phyloP scores from a whole-genome alignment of 2,113 vertebrate species.

The Bambusicola thoracicus region DNA sequence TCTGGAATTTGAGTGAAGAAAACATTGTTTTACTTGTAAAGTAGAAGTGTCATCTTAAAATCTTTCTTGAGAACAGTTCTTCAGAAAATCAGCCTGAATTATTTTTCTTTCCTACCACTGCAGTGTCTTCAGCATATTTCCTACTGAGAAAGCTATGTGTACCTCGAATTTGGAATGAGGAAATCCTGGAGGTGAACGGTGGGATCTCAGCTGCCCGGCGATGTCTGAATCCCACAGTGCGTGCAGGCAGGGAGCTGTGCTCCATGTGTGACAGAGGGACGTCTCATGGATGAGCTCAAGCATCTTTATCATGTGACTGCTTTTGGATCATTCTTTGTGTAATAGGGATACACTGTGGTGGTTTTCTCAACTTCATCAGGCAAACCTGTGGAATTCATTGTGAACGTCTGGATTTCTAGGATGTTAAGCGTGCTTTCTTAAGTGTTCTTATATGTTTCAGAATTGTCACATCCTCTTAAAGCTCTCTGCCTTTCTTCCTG shows the following conservation, averaged over 20 bases:
- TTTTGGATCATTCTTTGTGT: not conserved
- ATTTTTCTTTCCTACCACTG: not conserved
- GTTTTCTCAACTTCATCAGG: not conserved
- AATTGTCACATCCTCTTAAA: not conserved
- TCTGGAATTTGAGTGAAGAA: not conserved
- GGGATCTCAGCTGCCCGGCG: not conserved
- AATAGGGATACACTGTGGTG: rapidly evolving
- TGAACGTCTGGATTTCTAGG: not conserved
- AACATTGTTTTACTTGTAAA: not conserved
- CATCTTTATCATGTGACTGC: not conserved
- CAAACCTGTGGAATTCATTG: not conserved
- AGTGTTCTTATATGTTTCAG: not conserved
- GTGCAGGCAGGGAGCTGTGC: not conserved
- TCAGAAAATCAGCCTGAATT: not conserved
- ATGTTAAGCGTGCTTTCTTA: not conserved
- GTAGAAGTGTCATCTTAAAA: not conserved
- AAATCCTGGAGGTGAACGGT: not conserved
- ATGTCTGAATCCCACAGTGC: not conserved
- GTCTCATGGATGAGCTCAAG: not conserved
- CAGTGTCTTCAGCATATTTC: not conserved
- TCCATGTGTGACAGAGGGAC: not conserved
- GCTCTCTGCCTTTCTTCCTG: not conserved
- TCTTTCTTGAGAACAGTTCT: not conserved
- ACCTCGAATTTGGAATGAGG: not conserved
- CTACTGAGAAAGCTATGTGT: not conserved